These are phyloP conservation scores for Eulemur macaco DNA, from an alignment of 2,113 vertebrate genomes.

Conservation along the genomic window DNA sequence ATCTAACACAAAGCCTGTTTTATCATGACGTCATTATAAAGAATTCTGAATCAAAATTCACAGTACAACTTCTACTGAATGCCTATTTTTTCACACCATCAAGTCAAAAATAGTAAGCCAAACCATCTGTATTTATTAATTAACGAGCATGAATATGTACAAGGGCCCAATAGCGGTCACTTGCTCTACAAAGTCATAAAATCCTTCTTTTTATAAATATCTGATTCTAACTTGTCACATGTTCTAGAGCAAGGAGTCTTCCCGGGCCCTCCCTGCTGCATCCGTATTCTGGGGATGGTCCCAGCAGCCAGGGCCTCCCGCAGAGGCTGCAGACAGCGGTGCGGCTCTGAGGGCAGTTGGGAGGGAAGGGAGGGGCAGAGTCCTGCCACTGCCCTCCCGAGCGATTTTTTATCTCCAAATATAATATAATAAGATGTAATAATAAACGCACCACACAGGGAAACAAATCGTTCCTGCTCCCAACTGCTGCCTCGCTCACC, in stretches of 20 bases:
- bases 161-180: too few species aligned
- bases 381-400: conserved; percentile 70
- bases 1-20: not conserved
- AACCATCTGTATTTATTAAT: not conserved
- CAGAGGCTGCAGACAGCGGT: conserved; percentile 63
- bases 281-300: conserved; percentile 69
- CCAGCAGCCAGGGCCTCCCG: conserved; percentile 55
- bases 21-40: not conserved
- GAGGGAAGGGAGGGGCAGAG: conserved; percentile 70
- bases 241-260: not conserved
- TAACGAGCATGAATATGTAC: rapidly evolving
- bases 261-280: conserved; percentile 13
- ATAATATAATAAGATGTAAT: conserved; percentile 79
- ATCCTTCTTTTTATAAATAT: too few species aligned
- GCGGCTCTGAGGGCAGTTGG: conserved; percentile 66
- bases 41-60: not conserved
- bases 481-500: conserved; percentile 41
- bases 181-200: too few species aligned
- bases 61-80: not conserved
- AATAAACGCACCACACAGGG: conserved; percentile 72
- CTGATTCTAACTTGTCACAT: rapidly evolving
- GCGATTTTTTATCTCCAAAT: conserved; percentile 71
- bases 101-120: not conserved
- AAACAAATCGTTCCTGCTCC: conserved; percentile 65
- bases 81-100: not conserved